phyloP scores from a whole-genome alignment of 2,113 vertebrate genomes.

The Rhombomys opimus region DNA sequence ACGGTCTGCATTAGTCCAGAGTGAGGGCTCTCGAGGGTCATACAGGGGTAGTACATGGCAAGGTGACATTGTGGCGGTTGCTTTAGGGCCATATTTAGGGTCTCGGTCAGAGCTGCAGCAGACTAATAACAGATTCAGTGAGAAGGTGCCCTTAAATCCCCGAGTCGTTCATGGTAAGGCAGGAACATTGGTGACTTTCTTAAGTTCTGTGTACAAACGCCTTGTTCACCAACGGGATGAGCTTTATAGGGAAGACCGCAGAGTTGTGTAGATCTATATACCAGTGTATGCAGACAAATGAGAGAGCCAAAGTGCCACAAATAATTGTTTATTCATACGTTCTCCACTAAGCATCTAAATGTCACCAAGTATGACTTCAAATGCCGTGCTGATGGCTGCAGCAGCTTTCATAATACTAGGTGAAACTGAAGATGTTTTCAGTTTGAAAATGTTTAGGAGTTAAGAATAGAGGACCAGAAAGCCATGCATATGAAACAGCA shows the following conservation, averaged over 20 bases:
- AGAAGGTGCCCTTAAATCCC: background rate
- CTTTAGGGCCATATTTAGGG: background rate
- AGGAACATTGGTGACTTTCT: background rate
- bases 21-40: background rate
- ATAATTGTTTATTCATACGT: background rate
- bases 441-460: background rate
- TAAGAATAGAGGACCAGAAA: background rate
- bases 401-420: background rate
- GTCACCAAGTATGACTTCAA: background rate
- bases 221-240: background rate
- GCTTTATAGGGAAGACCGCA: constrained; percentile 7
- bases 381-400: background rate
- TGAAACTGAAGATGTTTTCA: background rate
- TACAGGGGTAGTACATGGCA: background rate
- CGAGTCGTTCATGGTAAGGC: background rate
- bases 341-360: constrained; percentile 12
- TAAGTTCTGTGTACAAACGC: background rate
- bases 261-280: background rate
- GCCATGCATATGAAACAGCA: background rate
- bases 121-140: background rate
- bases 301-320: background rate
- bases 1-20: background rate
- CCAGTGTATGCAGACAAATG: background rate
- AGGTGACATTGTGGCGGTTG: background rate
- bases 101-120: background rate